Conservation (phyloP, 2,888 invertebrate genomes). For the Agrochola circellaris region DNA sequence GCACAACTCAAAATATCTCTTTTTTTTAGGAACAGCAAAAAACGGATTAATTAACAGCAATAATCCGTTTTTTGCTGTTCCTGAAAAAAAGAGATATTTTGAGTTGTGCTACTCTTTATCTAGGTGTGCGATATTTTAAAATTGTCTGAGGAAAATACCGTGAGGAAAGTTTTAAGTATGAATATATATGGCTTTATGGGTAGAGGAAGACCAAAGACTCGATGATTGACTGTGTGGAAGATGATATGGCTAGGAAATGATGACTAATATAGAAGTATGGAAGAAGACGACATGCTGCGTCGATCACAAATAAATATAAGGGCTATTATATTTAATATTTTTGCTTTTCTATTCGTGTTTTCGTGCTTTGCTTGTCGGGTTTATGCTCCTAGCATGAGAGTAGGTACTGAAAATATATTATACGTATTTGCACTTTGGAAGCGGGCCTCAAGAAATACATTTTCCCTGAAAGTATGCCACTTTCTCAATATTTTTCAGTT, state of each 20-base stretch:
- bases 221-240: not conserved
- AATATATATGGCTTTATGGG: not conserved
- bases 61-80: too few species aligned
- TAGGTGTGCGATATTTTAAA: too few species aligned
- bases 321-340: too few species aligned
- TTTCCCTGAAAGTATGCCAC: conserved; percentile 46
- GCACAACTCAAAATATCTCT: too few species aligned
- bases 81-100: too few species aligned
- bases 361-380: too few species aligned
- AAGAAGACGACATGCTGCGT: not conserved
- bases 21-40: too few species aligned
- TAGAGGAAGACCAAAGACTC: not conserved
- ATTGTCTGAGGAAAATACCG: not conserved
- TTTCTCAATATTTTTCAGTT: conserved; percentile 47
- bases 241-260: not conserved
- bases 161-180: too few species aligned
- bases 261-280: not conserved
- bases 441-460: conserved; percentile 1
- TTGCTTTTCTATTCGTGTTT: too few species aligned
- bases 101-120: too few species aligned
- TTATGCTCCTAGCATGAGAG: not conserved
- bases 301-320: not conserved
- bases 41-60: too few species aligned
- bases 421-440: conserved; percentile 4
- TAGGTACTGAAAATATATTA: not conserved